phyloP scores from a whole-genome alignment of 1,140 invertebrate genomes.

The Coelopa frigida region DNA sequence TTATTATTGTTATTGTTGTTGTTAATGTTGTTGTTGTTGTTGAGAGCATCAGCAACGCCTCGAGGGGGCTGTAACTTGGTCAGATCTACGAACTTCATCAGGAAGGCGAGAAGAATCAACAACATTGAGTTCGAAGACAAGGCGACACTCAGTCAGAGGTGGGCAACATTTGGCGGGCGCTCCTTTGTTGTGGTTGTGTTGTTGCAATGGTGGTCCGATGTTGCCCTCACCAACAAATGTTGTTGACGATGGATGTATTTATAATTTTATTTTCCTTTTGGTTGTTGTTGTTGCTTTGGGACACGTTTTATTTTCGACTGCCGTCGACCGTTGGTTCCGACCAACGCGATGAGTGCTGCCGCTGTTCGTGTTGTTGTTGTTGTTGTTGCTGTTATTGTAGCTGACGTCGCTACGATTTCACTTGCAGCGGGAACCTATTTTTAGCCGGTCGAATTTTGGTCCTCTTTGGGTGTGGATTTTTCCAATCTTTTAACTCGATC shows the following conservation, averaged over 20 bases:
- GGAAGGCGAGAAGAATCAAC: conserved; percentile 39
- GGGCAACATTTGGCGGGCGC: conserved; percentile 5
- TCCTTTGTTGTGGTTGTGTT: background rate
- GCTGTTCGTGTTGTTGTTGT: conserved; percentile 29
- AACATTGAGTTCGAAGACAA: conserved; percentile 35
- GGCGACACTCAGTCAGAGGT: too few species aligned
- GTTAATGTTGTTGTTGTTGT: conserved; percentile 14
- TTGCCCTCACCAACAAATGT: background rate
- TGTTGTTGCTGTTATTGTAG: conserved; percentile 9
- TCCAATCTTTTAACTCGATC: too few species aligned
- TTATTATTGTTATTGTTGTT: conserved; percentile 6
- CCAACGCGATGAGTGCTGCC: too few species aligned
- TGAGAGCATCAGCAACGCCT: conserved; percentile 21
- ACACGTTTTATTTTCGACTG: conserved; percentile 4
- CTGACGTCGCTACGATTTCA: background rate
- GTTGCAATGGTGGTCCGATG: conserved; percentile 7
- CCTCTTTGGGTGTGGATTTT: background rate
- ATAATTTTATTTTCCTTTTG: too few species aligned
- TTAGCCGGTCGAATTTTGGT: conserved; percentile 5
- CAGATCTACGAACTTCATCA: conserved; percentile 44
- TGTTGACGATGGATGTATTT: background rate
- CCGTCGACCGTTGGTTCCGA: too few species aligned
- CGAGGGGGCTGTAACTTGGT: conserved; percentile 33
- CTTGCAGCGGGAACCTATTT: conserved; percentile 9
- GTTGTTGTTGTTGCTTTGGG: background rate